A percentile compares a stretch with the other conserved stretches of the same genome.
These are phyloP conservation scores for Haplochromis vanheusdeni DNA, from an alignment of 2,113 vertebrate genomes.

Conservation along the genomic window DNA sequence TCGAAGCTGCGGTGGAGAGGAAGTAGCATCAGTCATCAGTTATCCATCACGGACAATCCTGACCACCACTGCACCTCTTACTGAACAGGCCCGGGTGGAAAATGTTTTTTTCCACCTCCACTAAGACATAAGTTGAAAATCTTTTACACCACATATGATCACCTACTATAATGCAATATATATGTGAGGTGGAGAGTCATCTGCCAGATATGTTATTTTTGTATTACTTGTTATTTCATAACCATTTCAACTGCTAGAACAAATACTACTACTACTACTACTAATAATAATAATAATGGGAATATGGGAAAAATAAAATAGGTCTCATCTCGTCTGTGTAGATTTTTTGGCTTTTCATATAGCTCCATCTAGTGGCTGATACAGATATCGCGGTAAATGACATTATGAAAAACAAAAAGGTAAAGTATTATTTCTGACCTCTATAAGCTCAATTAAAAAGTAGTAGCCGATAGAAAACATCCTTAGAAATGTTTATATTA, in stretches of 20 bases:
- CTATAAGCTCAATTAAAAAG: not conserved
- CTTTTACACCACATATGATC: not conserved
- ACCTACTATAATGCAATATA: not conserved
- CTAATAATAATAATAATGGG: not conserved
- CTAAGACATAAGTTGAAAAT: not conserved
- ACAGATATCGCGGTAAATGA: not conserved
- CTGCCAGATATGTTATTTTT: not conserved
- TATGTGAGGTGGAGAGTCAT: not conserved
- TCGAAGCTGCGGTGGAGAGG: not conserved
- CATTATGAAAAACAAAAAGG: not conserved
- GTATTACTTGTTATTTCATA: not conserved
- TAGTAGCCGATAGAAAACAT: not conserved
- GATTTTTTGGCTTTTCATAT: not conserved
- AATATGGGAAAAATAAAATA: not conserved
- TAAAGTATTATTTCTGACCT: not conserved
- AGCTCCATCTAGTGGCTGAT: not conserved
- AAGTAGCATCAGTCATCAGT: not conserved
- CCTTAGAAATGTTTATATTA: too few relatives aligned
- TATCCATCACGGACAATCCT: not conserved
- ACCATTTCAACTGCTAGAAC: not conserved
- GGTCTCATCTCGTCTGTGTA: not conserved
- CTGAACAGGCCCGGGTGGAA: fast-evolving
- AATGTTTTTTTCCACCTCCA: not conserved
- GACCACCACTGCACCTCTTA: not conserved
- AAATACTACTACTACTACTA: not conserved